A percentile compares a stretch with the other conserved stretches of the same genome.
phyloP scores from a whole-genome alignment of 2,888 invertebrate species.

The Hyppa rectilinea region DNA sequence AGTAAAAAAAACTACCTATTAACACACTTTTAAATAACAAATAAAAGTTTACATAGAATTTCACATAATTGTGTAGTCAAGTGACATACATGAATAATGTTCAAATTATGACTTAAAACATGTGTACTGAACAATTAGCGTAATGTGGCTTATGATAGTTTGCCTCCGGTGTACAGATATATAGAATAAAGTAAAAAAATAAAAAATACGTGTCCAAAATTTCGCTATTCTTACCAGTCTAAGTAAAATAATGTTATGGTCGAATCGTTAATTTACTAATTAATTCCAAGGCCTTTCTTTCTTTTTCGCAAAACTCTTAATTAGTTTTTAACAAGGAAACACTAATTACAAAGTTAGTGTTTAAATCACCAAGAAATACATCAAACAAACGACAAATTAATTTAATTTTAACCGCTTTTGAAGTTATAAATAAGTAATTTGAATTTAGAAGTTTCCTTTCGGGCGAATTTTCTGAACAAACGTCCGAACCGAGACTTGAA shows the following conservation, averaged over 20 bases:
- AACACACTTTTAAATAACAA: too few relatives aligned
- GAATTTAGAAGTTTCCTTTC: conserved; percentile 73
- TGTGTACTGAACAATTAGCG: too few relatives aligned
- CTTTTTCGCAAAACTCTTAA: conserved; percentile 21
- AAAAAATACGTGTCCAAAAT: too few relatives aligned
- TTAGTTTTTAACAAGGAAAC: conserved; percentile 35
- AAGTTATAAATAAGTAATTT: conserved; percentile 82
- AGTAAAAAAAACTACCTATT: too few relatives aligned
- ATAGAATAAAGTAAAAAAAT: too few relatives aligned
- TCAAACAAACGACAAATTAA: conserved; percentile 70
- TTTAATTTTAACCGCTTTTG: conserved; percentile 65
- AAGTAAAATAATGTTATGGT: not conserved
- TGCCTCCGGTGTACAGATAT: too few relatives aligned
- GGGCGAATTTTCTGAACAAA: conserved; percentile 72
- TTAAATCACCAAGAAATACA: conserved; percentile 60
- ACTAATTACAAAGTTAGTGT: conserved; percentile 54
- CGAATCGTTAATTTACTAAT: not conserved
- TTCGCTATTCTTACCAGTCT: too few relatives aligned
- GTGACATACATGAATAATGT: too few relatives aligned
- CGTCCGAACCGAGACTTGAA: conserved; percentile 28
- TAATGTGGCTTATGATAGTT: too few relatives aligned
- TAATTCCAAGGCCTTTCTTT: conserved; percentile 5
- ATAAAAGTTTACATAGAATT: too few relatives aligned
- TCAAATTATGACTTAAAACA: too few relatives aligned
- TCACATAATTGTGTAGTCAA: too few relatives aligned